Evolutionary conservation across 1,140 invertebrate genomes (phyloP).

Genomic region (Drosophila truncata): DNA sequence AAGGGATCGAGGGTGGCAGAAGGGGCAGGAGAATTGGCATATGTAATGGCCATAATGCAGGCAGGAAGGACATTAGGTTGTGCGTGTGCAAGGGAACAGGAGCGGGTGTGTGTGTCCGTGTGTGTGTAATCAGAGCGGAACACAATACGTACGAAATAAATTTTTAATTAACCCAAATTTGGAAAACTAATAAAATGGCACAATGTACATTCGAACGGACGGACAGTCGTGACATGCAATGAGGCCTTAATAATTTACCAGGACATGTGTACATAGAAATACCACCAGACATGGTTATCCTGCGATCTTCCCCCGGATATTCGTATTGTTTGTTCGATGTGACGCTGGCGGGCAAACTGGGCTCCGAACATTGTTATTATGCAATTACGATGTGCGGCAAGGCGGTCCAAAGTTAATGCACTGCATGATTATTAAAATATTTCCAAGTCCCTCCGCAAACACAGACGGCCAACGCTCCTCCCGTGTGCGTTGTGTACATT

Average conservation of each 20-base stretch:
- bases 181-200: constrained; percentile 75
- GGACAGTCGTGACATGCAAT: constrained; percentile 34
- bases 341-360: constrained; percentile 41
- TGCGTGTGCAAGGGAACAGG: background rate
- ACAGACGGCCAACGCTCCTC: constrained; percentile 7
- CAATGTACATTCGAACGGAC: constrained; percentile 27
- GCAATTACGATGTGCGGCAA: constrained; percentile 67
- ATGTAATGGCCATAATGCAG: constrained; percentile 34
- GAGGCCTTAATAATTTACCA: constrained; percentile 68
- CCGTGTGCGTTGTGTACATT: constrained; percentile 47
- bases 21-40: constrained; percentile 40
- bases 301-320: background rate
- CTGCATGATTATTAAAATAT: constrained; percentile 80
- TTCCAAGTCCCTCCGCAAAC: constrained; percentile 38
- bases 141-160: constrained; percentile 63
- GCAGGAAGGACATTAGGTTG: constrained; percentile 8
- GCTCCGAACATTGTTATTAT: constrained; percentile 68
- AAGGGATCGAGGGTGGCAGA: background rate
- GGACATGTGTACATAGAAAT: constrained; percentile 20
- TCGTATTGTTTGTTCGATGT: constrained; percentile 53
- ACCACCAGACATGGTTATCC: background rate
- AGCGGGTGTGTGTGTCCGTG: background rate
- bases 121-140: constrained; percentile 15
- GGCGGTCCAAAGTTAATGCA: constrained; percentile 68
- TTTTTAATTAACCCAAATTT: constrained; percentile 83